Evolutionary conservation across 2,797 vertebrate genomes (phyloP).

Genomic region (Scyliorhinus canicula): DNA sequence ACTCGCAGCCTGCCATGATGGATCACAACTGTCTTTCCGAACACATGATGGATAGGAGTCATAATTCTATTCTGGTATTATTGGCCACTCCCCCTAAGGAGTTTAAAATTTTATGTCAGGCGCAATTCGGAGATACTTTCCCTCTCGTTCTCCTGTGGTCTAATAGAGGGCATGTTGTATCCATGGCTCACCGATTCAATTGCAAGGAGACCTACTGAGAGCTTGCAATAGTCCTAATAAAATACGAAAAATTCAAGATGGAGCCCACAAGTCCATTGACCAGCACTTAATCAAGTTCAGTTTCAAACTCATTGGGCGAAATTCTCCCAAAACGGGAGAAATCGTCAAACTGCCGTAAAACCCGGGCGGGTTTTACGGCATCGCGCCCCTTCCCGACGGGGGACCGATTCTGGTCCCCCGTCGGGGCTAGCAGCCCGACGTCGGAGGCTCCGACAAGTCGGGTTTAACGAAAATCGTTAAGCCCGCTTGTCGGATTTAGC

Average conservation of each 20-base stretch:
- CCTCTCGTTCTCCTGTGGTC: background rate
- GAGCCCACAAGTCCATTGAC: background rate
- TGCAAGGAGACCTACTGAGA: background rate
- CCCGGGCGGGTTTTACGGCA: too few relatives aligned
- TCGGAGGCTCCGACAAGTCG: too few relatives aligned
- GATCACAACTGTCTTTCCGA: slow-evolving; percentile 30
- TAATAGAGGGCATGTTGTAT: background rate
- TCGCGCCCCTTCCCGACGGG: too few relatives aligned
- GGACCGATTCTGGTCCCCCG: too few relatives aligned
- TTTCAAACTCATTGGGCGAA: too few relatives aligned
- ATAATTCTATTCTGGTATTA: slow-evolving; percentile 37
- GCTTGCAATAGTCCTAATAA: background rate
- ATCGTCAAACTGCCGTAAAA: too few relatives aligned
- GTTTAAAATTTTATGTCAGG: slow-evolving; percentile 18
- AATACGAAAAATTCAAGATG: background rate
- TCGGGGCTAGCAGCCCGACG: too few relatives aligned
- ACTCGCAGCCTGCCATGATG: slow-evolving; percentile 28
- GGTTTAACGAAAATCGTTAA: too few relatives aligned
- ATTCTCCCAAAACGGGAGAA: too few relatives aligned
- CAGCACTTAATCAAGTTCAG: background rate
- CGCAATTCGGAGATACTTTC: slow-evolving; percentile 34
- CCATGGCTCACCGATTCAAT: background rate
- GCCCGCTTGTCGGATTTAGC: too few relatives aligned
- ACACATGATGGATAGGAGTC: slow-evolving; percentile 39
- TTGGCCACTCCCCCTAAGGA: background rate